These are phyloP conservation scores for Microchrysa polita DNA, from an alignment of 2,888 invertebrate species.

Conservation along the genomic window DNA sequence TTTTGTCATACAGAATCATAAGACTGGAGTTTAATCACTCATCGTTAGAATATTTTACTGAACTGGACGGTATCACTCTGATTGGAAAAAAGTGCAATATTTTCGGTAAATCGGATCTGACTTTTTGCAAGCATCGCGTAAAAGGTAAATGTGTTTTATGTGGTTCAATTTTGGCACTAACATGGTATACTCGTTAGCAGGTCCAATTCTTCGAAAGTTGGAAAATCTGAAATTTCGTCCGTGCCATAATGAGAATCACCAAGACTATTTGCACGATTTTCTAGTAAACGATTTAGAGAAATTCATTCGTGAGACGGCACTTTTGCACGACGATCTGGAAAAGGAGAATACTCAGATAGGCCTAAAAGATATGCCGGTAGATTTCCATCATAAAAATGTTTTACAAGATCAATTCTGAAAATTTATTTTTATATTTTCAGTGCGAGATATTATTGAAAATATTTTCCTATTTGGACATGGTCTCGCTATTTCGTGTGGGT, in stretches of 20 bases:
- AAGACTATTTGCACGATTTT: constrained; percentile 59
- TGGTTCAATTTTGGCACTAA: too few species aligned
- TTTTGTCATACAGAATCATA: constrained; percentile 70
- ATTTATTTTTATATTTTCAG: constrained; percentile 66
- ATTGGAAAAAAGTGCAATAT: constrained; percentile 70
- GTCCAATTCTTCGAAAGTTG: constrained; percentile 60
- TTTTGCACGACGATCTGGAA: constrained; percentile 47
- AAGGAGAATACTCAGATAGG: constrained; percentile 46
- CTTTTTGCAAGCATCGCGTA: constrained; percentile 53
- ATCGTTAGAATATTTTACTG: constrained; percentile 83
- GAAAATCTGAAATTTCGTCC: constrained; percentile 61
- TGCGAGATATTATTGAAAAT: constrained; percentile 85
- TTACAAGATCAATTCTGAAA: neutral
- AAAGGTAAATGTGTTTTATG: constrained; percentile 51
- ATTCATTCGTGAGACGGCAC: constrained; percentile 56
- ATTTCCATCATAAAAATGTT: constrained; percentile 36
- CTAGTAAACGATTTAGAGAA: constrained; percentile 61
- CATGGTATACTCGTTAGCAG: constrained; percentile 46
- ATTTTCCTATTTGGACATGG: constrained; percentile 81
- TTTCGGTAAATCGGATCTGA: constrained; percentile 54
- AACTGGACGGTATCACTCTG: constrained; percentile 84
- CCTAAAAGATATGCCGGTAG: constrained; percentile 64
- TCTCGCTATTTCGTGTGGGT: constrained; percentile 79
- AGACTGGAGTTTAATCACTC: constrained; percentile 88
- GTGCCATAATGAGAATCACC: constrained; percentile 56